Base-by-base conservation (phyloP, 2,888 invertebrate genomes). In the Ophonus ardosiacus region DNA sequence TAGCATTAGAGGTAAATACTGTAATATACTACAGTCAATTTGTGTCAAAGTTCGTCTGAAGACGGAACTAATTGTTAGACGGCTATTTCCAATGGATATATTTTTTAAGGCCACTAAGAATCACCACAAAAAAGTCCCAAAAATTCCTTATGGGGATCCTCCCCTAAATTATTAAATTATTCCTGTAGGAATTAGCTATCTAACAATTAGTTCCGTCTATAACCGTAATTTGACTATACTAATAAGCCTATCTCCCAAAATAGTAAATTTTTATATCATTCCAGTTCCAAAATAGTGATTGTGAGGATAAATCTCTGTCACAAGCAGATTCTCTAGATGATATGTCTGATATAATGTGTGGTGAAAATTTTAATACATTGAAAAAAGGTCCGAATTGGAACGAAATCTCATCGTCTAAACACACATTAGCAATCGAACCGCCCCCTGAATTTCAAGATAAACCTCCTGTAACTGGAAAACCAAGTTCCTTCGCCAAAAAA, bases 371-470 rank as follows among this genome's bases (percentile, higher is more conserved):
- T 89, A 96, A 96, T 90, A 96, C 96, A 1, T 92, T 96, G 86
- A 96, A 96, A 89, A 96, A 96, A 91, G 96, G 95, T 24, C 96
- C 96, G 8, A 92, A 92, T 81, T 93, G 93, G 92, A 91, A 90
- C 21, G 93, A 93, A 86, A 87, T 92, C 31, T 89, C 91, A 24
- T 90, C 90, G 7, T 93, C 93, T 86, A 94, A 94, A 79, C 93
- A 93, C 88, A 89, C 93, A 81, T 92, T 93, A 43, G 94, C 96
- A 15, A 96, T 97, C 87, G 96, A 96, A 89, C 97, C 97, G 86
- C 97, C 97, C 15, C 95, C 95, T 15, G 96, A 97, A 90, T 97
- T 97, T 92, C 97, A 97, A 92, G 96, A 94, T 88, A 92, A 92
- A 87, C 93, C 93, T 10, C 87, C 87, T 81, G 17, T 91, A 90